Base-by-base conservation (phyloP, 2,113 vertebrate species). In the Oreamnos americanus region DNA sequence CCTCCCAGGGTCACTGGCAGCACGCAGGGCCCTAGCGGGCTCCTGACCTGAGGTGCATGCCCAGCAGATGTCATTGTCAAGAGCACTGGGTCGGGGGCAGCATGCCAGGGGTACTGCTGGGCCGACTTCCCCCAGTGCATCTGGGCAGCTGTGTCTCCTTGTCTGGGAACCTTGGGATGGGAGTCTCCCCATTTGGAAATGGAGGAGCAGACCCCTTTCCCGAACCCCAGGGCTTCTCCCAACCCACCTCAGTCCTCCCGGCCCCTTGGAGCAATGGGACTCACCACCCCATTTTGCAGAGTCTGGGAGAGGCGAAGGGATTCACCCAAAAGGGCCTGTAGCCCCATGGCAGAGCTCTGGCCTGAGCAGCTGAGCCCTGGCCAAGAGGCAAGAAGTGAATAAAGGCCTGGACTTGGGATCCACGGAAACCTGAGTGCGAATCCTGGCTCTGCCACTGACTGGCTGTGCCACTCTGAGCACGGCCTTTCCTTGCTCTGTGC, bases 21-120 rank as follows among this genome's bases (percentile, higher is more conserved):
- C 9, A 1, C 2, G n/a, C 25, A 33, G 79, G 74, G 33, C 39
- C 91, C 26, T 78, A 8, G 19, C 1, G 2, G 85, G 57, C 36
- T n/a, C 39, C 33, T 58, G 71, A 7, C 16, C 11, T 55, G 45
- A 88, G 43, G 82, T 4, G 21, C 53, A 28, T 21, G 28, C 36
- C 5, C 7, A 30, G n/a, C 2, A 43, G 76, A 12, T 5, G 1
- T 39, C 19, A 0, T 0, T 19, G 1, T 87, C 25, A 71, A 62
- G 74, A 81, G 36, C 51, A 12, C 1, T 8, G 15, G 51, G 23
- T 16, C 0, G 0, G 8, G 7, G 76, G 4, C 23, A 12, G 62
- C 26, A 23, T 4, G 12, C 33, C 47, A 79, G 36, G 21, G 14
- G 8, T 3, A 6, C 33, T n/a, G 74, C 78, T 19, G 23, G 23